phyloP scores from a whole-genome alignment of 2,113 vertebrate species.

The Choloepus hoffmanni region DNA sequence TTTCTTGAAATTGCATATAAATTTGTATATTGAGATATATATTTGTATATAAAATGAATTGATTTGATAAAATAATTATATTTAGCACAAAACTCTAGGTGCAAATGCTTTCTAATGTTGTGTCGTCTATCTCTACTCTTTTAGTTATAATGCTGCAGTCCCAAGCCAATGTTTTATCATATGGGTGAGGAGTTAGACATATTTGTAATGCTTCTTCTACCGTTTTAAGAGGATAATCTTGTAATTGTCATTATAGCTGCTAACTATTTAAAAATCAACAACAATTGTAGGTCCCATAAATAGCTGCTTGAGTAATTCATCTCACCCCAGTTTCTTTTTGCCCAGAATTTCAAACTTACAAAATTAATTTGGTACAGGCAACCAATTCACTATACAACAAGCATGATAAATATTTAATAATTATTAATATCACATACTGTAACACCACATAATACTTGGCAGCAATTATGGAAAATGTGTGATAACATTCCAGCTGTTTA shows the following conservation, averaged over 20 bases:
- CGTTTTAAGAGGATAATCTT: constrained; percentile 14
- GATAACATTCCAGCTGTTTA: background rate
- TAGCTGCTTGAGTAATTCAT: background rate
- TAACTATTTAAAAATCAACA: constrained; percentile 26
- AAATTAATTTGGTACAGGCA: constrained; percentile 47
- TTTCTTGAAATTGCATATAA: background rate
- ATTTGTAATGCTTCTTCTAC: constrained; percentile 30
- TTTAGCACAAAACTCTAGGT: constrained; percentile 40
- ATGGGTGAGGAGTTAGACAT: constrained; percentile 17
- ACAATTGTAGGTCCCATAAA: background rate
- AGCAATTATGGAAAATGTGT: constrained; percentile 34
- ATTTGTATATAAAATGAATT: background rate
- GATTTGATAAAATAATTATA: constrained; percentile 33
- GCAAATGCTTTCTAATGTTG: constrained; percentile 27
- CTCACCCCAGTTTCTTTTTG: background rate
- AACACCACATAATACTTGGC: background rate
- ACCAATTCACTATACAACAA: background rate
- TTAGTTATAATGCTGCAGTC: background rate
- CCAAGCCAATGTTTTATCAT: background rate
- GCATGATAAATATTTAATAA: constrained; percentile 1
- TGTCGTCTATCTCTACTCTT: background rate
- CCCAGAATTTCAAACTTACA: constrained; percentile 26
- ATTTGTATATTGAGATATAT: background rate
- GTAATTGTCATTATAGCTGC: background rate
- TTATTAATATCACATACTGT: constrained; percentile 6